Evolutionary conservation across 2,797 vertebrate species (phyloP).

Genomic region (Cuniculus paca): DNA sequence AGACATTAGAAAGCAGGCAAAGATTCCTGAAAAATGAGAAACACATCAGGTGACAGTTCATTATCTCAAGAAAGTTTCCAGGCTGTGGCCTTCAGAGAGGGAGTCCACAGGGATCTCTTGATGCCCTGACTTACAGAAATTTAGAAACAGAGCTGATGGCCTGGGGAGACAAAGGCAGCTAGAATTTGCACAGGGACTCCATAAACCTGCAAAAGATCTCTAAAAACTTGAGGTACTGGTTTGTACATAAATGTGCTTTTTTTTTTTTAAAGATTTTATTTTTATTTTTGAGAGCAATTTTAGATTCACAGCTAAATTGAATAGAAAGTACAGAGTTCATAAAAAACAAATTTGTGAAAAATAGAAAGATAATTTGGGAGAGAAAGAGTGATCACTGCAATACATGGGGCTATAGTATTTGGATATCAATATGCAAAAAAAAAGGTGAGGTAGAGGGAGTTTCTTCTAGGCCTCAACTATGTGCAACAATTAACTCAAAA

Average conservation of each 20-base stretch:
- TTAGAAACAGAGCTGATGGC: background rate
- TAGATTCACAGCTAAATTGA: background rate
- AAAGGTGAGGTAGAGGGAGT: background rate
- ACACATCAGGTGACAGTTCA: background rate
- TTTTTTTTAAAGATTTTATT: background rate
- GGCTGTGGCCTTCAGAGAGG: background rate
- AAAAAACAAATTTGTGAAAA: background rate
- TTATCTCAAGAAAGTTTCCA: background rate
- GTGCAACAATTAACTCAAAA: constrained; percentile 23
- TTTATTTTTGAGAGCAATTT: background rate
- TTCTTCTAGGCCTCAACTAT: background rate
- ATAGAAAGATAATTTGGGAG: background rate
- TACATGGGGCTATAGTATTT: background rate
- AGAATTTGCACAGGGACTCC: background rate
- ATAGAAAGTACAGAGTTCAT: background rate
- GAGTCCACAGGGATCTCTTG: background rate
- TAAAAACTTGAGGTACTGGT: background rate
- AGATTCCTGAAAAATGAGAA: background rate
- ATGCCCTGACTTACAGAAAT: background rate
- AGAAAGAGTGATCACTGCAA: background rate
- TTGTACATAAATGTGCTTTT: background rate
- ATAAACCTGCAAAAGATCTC: background rate
- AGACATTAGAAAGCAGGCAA: background rate
- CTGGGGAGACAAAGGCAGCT: background rate
- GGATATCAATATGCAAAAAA: background rate